Base-by-base conservation (phyloP, 2,888 invertebrate species). In the Osedax fenrisi region DNA sequence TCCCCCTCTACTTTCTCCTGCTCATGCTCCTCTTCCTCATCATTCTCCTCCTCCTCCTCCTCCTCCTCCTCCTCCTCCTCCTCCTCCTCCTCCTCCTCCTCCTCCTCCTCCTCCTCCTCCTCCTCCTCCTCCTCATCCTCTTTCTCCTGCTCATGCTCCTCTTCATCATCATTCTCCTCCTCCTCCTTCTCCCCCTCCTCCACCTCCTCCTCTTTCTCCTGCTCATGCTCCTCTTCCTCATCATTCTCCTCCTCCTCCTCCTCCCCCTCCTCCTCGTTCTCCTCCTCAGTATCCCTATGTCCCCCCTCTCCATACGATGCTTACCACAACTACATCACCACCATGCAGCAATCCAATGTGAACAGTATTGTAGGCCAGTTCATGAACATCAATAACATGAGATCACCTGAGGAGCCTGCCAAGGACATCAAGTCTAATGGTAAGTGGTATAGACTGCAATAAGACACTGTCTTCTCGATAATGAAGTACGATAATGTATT, bases 1-100 rank as follows among this genome's bases (percentile, higher is more conserved):
- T 72, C 67, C 59, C 41, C 56, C 61, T 26, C 68, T 68, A 69
- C 56, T 75, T 75, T 61, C 62, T 66, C 61, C 59, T 70, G 25
- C 26, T 72, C n/a, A n/a, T n/a, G n/a, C n/a, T n/a, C n/a, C n/a
- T n/a, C n/a, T n/a, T n/a, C n/a, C n/a, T n/a, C n/a, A 25, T 68
- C 25, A n/a, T 69, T 72, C 68, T 69, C 66, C 27, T 27, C 26
- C 68, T 72, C 75, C 56, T 21, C 61, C 59, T 61, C 68, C 56
- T 68, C 26, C 75, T 69, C 67, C 26, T 27, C 75, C 74, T 64
- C 26, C 64, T 2, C 27, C 75, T 66, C 27, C 25, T 27, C 66
- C 73, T 62, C 61, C 23, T 27, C 26, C 27, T 75, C 59, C 22
- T 61, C 27, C 61, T 62, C 26, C 26, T 26, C 27, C 2, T 74